Percentiles rank a stretch among this genome's conserved stretches.
Conservation (phyloP, 2,113 vertebrate genomes). For the Hoplias malabaricus region DNA sequence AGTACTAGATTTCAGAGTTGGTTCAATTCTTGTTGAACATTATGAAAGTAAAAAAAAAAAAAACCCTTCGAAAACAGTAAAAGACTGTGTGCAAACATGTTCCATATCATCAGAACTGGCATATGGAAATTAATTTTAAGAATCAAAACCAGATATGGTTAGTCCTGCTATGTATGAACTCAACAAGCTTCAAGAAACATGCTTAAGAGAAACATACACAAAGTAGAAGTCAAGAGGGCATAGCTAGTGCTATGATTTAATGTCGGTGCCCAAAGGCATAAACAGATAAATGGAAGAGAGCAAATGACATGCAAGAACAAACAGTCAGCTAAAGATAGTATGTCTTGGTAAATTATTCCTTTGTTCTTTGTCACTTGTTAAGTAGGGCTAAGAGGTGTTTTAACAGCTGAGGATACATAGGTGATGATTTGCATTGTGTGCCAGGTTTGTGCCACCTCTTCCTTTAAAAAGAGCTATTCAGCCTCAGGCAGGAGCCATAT, state of each 20-base stretch:
- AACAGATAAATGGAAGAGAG: not conserved
- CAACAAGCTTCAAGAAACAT: not conserved
- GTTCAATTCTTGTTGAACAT: conserved; percentile 31
- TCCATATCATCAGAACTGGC: too few species aligned
- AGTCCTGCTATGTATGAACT: not conserved
- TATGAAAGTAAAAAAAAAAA: conserved; percentile 25
- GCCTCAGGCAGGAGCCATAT: not conserved
- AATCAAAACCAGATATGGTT: too few species aligned
- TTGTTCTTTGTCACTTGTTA: not conserved
- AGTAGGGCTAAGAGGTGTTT: not conserved
- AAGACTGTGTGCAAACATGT: conserved; percentile 1
- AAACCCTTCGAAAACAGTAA: conserved; percentile 39
- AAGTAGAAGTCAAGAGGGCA: not conserved
- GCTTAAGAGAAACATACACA: not conserved
- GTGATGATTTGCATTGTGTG: not conserved
- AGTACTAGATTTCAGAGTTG: conserved; percentile 32
- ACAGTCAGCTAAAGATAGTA: not conserved
- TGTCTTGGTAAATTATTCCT: not conserved
- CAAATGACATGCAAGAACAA: not conserved
- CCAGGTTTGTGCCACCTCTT: not conserved
- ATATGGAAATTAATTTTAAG: too few species aligned
- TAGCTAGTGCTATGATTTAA: not conserved
- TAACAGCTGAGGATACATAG: not conserved
- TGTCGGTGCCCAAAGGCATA: not conserved
- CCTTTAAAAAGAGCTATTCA: not conserved